Percentiles rank a stretch among this genome's conserved stretches.
phyloP scores from a whole-genome alignment of 2,113 vertebrate species.

The Xiphophorus maculatus region DNA sequence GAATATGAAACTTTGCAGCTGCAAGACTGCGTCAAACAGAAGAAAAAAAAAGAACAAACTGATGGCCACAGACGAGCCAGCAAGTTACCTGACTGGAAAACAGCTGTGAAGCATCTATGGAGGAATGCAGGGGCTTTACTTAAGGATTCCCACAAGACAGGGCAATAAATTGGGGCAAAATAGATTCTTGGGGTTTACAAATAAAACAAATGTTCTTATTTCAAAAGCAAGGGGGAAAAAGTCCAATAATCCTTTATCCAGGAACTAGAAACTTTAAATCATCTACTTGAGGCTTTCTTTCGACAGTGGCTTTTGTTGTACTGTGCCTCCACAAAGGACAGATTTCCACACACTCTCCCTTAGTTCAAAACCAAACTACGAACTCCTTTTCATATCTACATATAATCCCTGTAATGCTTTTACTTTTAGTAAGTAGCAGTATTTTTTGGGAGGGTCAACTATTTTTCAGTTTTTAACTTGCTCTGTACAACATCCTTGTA shows the following conservation, averaged over 20 bases:
- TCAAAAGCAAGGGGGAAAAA: not conserved
- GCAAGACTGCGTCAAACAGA: constrained; percentile 6
- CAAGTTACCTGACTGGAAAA: not conserved
- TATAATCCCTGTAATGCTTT: too few species aligned
- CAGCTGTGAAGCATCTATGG: constrained; percentile 25
- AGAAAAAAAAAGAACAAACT: not conserved
- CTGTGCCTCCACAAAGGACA: not conserved
- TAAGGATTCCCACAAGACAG: not conserved
- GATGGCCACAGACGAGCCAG: constrained; percentile 1
- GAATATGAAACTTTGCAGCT: not conserved
- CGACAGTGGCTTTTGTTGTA: not conserved
- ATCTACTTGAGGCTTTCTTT: not conserved
- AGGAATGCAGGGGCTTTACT: constrained; percentile 1
- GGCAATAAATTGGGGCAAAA: constrained; percentile 5
- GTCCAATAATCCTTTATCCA: constrained; percentile 3
- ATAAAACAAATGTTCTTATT: constrained; percentile 16
- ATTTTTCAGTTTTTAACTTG: too few species aligned
- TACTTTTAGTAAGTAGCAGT: too few species aligned
- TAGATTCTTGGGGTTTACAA: not conserved
- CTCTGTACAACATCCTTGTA: too few species aligned
- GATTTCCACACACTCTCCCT: not conserved
- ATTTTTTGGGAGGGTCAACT: too few species aligned
- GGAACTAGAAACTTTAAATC: constrained; percentile 6
- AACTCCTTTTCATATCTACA: too few species aligned
- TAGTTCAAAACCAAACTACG: too few species aligned